Percentiles rank a stretch among this genome's conserved stretches.
phyloP scores from a whole-genome alignment of 1,140 invertebrate species.

The Solenopsis fugax region DNA sequence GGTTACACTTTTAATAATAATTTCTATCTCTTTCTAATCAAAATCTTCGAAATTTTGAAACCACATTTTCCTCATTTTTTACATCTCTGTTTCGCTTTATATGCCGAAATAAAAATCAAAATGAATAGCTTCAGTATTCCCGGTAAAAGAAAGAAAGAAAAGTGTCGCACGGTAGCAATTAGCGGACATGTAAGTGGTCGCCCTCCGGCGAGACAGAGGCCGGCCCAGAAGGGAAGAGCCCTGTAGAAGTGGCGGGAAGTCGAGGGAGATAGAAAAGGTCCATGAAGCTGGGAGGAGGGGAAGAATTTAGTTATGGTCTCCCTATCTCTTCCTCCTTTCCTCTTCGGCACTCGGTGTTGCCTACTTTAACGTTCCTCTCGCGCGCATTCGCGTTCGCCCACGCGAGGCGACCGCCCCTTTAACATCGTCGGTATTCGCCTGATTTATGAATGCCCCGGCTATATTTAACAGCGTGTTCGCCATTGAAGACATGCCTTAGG shows the following conservation, averaged over 20 bases:
- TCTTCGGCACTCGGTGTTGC: constrained; percentile 65
- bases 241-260: not conserved
- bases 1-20: no score
- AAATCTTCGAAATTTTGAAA: not conserved
- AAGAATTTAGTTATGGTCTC: constrained; percentile 75
- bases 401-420: constrained; percentile 79
- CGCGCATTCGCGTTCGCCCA: constrained; percentile 75
- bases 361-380: constrained; percentile 71
- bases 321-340: constrained; percentile 40
- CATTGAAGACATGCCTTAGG: constrained; percentile 80
- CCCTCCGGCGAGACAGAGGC: not conserved
- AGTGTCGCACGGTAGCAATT: constrained; percentile 58
- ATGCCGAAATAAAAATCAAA: not conserved
- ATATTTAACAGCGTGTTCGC: constrained; percentile 80
- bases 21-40: not conserved
- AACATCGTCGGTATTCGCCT: constrained; percentile 80
- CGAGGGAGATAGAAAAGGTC: constrained; percentile 22
- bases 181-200: constrained; percentile 48
- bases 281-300: constrained; percentile 47
- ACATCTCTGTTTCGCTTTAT: not conserved
- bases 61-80: not conserved
- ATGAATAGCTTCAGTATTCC: not conserved
- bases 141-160: constrained; percentile 31
- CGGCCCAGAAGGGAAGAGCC: not conserved
- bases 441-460: constrained; percentile 80